A percentile compares a stretch with the other conserved stretches of the same genome.
Conservation (phyloP, 53 echinoderm and acorn worm genomes). For the Luidia sarsii region DNA sequence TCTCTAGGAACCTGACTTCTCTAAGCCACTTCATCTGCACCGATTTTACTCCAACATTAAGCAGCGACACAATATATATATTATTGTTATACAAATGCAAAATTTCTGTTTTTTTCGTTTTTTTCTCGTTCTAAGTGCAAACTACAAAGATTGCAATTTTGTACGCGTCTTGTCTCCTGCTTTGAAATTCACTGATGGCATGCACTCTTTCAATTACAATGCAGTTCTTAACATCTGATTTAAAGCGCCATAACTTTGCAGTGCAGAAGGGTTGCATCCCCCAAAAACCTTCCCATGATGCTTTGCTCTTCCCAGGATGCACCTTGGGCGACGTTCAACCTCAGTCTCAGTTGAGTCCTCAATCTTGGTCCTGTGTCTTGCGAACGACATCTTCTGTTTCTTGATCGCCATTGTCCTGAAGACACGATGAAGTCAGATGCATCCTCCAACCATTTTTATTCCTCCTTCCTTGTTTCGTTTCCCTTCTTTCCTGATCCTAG, state of each 20-base stretch:
- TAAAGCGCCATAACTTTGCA: too few relatives aligned
- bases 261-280: too few relatives aligned
- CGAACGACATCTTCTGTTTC: too few relatives aligned
- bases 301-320: too few relatives aligned
- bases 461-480: neutral
- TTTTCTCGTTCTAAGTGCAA: neutral
- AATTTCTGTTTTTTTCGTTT: slow-evolving; percentile 1
- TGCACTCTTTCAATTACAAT: slow-evolving; percentile 6
- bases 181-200: neutral
- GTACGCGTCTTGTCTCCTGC: neutral
- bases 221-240: too few relatives aligned
- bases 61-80: neutral
- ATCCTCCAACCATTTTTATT: neutral
- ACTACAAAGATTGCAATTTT: neutral
- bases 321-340: too few relatives aligned
- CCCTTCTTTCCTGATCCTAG: neutral
- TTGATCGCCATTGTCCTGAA: too few relatives aligned
- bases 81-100: neutral
- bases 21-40: too few relatives aligned
- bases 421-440: too few relatives aligned
- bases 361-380: neutral
- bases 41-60: neutral
- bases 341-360: neutral
- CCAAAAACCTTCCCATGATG: too few relatives aligned
- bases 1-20: too few relatives aligned